phyloP scores from a whole-genome alignment of 2,888 invertebrate species.

The Zeuzera pyrina region DNA sequence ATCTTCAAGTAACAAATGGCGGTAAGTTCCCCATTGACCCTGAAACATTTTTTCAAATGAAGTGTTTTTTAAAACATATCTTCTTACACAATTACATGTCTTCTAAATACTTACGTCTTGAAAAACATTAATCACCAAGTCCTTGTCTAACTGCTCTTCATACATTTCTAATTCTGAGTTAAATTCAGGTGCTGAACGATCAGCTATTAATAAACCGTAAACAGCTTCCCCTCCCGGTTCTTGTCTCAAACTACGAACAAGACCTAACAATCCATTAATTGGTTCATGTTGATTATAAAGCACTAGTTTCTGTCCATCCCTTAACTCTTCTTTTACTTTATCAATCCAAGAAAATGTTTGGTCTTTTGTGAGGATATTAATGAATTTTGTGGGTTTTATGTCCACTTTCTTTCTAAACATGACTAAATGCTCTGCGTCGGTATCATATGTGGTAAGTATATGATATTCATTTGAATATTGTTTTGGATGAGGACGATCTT shows the following conservation, averaged over 20 bases:
- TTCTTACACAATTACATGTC: background rate
- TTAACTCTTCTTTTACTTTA: conserved; percentile 52
- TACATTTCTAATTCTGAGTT: conserved; percentile 77
- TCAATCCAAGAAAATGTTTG: conserved; percentile 68
- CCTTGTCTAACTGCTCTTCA: conserved; percentile 76
- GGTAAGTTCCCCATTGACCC: conserved; percentile 84
- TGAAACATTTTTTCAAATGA: conserved; percentile 22
- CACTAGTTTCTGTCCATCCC: conserved; percentile 67
- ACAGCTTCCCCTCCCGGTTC: conserved; percentile 82
- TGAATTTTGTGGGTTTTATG: conserved; percentile 55
- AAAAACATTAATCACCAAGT: conserved; percentile 86
- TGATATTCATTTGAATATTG: conserved; percentile 53
- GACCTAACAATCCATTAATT: conserved; percentile 86
- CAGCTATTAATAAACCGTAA: conserved; percentile 76
- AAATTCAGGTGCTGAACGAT: conserved; percentile 76
- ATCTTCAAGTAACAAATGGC: conserved; percentile 80
- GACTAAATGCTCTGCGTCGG: conserved; percentile 66
- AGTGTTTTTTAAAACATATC: conserved; percentile 1
- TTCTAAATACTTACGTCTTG: conserved; percentile 59
- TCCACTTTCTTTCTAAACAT: conserved; percentile 64
- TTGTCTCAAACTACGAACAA: conserved; percentile 87
- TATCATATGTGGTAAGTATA: conserved; percentile 60
- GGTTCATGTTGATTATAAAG: conserved; percentile 79
- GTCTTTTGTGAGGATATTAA: conserved; percentile 52
- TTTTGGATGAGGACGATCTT: conserved; percentile 52